phyloP scores from a whole-genome alignment of 2,797 vertebrate genomes.

The Synanceia verrucosa region DNA sequence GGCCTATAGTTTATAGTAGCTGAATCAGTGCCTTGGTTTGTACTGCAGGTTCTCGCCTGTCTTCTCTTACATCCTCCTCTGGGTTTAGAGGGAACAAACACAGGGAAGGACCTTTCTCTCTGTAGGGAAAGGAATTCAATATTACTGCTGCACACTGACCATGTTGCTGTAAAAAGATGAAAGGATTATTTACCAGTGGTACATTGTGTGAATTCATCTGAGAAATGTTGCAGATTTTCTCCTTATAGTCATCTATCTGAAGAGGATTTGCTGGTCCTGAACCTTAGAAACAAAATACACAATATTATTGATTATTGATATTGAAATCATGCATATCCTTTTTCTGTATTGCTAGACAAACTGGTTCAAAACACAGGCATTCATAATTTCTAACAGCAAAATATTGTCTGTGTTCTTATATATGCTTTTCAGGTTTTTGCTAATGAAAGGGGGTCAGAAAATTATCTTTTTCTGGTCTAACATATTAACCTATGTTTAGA shows the following conservation, averaged over 20 bases:
- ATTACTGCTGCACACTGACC: background rate
- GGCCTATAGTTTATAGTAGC: constrained; percentile 17
- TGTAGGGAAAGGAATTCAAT: constrained; percentile 43
- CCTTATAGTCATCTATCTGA: constrained; percentile 76
- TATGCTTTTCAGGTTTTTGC: background rate
- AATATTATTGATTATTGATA: background rate
- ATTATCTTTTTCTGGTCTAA: background rate
- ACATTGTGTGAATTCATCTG: constrained; percentile 56
- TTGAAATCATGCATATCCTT: background rate
- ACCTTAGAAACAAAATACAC: constrained; percentile 68
- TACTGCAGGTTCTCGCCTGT: constrained; percentile 42
- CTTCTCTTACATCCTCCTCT: constrained; percentile 66
- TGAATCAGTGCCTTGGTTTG: constrained; percentile 10
- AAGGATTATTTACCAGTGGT: constrained; percentile 70
- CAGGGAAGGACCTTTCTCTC: constrained; percentile 78
- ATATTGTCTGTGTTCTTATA: background rate
- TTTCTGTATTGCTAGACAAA: background rate
- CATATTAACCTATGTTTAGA: background rate
- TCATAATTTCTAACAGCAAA: background rate
- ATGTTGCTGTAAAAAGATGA: background rate
- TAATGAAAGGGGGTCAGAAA: background rate
- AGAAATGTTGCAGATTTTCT: constrained; percentile 68
- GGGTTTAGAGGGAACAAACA: constrained; percentile 68
- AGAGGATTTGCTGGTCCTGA: constrained; percentile 74
- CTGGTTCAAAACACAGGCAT: background rate